Evolutionary conservation across 2,888 invertebrate species (phyloP), one percentile per base, ranked within the genome.

Genomic region (Cactoblastis cactorum): DNA sequence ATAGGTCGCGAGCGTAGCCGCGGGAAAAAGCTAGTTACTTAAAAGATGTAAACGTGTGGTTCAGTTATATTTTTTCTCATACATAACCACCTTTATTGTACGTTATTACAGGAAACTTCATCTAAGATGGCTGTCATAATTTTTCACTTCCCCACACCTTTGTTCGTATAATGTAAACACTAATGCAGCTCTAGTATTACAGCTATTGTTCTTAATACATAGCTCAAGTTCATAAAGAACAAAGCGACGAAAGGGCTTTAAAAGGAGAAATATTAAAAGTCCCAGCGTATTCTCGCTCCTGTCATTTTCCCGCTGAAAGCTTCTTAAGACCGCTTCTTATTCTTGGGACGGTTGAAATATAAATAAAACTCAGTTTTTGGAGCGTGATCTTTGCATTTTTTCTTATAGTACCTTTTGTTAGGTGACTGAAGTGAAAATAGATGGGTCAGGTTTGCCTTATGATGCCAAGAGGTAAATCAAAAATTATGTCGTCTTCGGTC

Each of bases 181-280:
- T 43, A 43, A 43, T 41, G 43, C 43, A 43, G 24, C 43, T 28
- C 28, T 43, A 24, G 28, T 43, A 43, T 22, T 43, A 43, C 43
- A 43, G 15, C 28, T 15, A 14, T 43, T 43, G 43, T 43, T 43
- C 43, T 9, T 3, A n/a, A 14, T 28, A 15, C 14, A n/a, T n/a
- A n/a, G n/a, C 12, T 12, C 43, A 43, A 28, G 43, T 43, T 24
- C 43, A 5, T 28, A n/a, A 43, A 43, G 43, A 43, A 41, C 41
- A 41, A 43, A 43, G 43, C 28, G 15, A 43, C 28, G 43, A 28
- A 28, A 28, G 9, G 28, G 11, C 15, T 43, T 43, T 43, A 28
- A 43, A 15, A 24, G 9, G 24, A 28, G 14, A 14, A 43, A 43
- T 43, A 43, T 43, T 43, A 43, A 43, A 43, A 43, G 43, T 39